Evolutionary conservation across 2,113 vertebrate genomes (phyloP).

Genomic region (Eurystomus gularis): DNA sequence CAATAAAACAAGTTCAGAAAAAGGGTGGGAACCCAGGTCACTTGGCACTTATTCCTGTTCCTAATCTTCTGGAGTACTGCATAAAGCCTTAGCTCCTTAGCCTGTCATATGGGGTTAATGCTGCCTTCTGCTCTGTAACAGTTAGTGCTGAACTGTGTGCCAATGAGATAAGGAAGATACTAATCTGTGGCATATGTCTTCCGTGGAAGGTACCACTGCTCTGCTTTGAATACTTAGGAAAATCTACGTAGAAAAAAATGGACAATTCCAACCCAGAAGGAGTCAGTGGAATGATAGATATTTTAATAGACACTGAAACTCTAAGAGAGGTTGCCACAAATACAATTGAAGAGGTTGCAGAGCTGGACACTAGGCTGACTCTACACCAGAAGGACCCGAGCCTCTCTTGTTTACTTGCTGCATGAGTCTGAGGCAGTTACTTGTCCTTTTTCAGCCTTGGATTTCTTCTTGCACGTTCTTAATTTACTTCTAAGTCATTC

Average conservation of each 20-base stretch:
- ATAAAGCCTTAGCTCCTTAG: not conserved
- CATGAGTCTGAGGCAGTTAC: not conserved
- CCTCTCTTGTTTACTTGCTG: not conserved
- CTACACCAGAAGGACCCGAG: not conserved
- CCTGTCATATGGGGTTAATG: not conserved
- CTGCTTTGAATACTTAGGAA: not conserved
- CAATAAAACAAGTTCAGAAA: constrained; percentile 28
- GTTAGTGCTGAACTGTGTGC: not conserved
- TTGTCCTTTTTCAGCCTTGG: not conserved
- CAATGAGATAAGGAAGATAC: not conserved
- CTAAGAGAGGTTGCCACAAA: not conserved
- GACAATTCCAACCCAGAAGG: not conserved
- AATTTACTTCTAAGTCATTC: not conserved
- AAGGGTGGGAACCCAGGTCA: not conserved
- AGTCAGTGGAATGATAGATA: fast-evolving
- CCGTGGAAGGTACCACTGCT: not conserved
- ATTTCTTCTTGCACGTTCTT: not conserved
- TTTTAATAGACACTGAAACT: not conserved
- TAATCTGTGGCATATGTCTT: not conserved
- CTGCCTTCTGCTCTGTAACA: not conserved
- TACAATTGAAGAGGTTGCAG: not conserved
- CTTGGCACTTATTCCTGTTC: not conserved
- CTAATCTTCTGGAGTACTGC: not conserved
- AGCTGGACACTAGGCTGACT: not conserved
- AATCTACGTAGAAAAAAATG: not conserved